These are phyloP conservation scores for Troglohyphantes excavatus DNA, from an alignment of 2,888 invertebrate species.

Conservation along the genomic window DNA sequence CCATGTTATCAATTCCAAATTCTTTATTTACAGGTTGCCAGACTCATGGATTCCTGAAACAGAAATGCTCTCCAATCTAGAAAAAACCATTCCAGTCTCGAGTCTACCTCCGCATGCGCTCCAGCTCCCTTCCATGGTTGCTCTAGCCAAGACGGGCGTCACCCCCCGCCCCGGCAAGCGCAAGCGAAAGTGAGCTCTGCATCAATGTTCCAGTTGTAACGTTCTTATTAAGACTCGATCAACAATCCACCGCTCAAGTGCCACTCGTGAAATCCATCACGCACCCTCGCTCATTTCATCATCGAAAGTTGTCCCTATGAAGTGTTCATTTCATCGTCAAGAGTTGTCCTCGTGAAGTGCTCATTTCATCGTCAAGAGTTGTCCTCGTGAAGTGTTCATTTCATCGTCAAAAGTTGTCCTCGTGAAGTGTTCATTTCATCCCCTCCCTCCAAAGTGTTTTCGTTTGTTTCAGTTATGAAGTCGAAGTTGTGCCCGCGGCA, in stretches of 20 bases:
- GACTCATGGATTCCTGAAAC: slow-evolving; percentile 92
- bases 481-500: too few species aligned
- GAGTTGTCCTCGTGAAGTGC: too few species aligned
- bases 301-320: too few species aligned
- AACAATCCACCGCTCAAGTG: slow-evolving; percentile 65
- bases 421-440: too few species aligned
- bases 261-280: slow-evolving; percentile 16
- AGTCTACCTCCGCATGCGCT: slow-evolving; percentile 81
- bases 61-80: slow-evolving; percentile 83
- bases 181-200: slow-evolving; percentile 62
- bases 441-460: too few species aligned
- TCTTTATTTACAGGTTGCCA: slow-evolving; percentile 88
- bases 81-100: slow-evolving; percentile 82
- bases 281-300: neutral
- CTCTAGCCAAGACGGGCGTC: slow-evolving; percentile 51
- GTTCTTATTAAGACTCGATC: neutral
- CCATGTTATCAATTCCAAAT: too few species aligned
- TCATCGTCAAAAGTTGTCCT: too few species aligned
- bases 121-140: slow-evolving; percentile 36
- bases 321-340: too few species aligned
- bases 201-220: neutral
- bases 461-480: too few species aligned
- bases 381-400: too few species aligned
- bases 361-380: too few species aligned
- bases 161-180: slow-evolving; percentile 55